Evolutionary conservation across 2,113 vertebrate species (phyloP).

Genomic region (Salvelinus sp.): DNA sequence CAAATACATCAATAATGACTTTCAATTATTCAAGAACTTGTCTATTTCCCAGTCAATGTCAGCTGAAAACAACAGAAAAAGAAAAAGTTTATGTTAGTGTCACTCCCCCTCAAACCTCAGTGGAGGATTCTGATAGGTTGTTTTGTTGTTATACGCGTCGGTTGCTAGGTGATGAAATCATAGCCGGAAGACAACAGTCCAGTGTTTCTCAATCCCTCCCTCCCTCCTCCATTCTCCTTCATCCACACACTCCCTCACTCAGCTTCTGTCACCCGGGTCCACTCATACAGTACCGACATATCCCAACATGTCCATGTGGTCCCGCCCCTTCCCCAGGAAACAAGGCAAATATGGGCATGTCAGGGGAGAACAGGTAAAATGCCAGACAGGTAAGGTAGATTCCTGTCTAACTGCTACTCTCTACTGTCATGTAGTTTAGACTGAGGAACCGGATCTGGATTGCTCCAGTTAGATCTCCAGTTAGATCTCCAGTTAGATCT

Average conservation of each 20-base stretch:
- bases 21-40: neutral
- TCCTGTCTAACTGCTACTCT: neutral
- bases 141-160: conserved; percentile 29
- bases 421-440: neutral
- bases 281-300: conserved; percentile 11
- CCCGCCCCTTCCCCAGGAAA: conserved; percentile 40
- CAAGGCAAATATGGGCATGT: conserved; percentile 64
- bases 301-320: conserved; percentile 20
- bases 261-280: conserved; percentile 38
- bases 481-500: too few species aligned
- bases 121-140: too few species aligned
- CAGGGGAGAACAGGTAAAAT: conserved; percentile 19
- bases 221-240: conserved; percentile 33
- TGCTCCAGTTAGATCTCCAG: neutral
- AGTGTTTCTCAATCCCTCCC: conserved; percentile 16
- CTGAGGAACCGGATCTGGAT: neutral
- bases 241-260: conserved; percentile 25
- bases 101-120: neutral
- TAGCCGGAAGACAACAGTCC: conserved; percentile 25
- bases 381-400: neutral
- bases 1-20: too few species aligned
- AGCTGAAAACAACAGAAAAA: too few species aligned
- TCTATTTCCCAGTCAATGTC: too few species aligned
- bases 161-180: conserved; percentile 39
- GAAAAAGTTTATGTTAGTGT: too few species aligned